Base-by-base conservation (phyloP, 2,888 invertebrate genomes). In the Drosophila pseudotakahashii region DNA sequence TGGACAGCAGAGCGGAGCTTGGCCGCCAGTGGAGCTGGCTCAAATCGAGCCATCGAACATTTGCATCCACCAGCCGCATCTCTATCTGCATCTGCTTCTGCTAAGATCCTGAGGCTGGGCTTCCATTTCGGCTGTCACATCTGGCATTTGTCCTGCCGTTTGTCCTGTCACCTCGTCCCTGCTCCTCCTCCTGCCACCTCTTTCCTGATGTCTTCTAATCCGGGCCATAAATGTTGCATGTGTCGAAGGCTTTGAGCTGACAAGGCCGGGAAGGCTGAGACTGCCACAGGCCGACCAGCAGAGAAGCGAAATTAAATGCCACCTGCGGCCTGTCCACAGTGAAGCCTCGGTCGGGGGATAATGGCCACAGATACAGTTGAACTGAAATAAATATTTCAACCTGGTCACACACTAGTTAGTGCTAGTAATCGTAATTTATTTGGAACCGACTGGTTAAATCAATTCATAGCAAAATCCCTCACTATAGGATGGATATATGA, bases 191-290 rank as follows among this genome's bases (percentile, higher is more conserved):
- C 48, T 6, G 13, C 26, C 7, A 9, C n/a, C 14, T 36, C 47
- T 16, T 37, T 41, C 34, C 19, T 7, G 34, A 3, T 19, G 34
- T 16, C 52, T 36, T 48, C 67, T 78, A 85, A 81, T 75, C 76
- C 81, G 75, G 55, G 54, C 64, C 70, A 85, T 85, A 76, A 76
- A 85, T 82, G 79, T 79, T 75, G 79, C 67, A 81, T 77, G 72
- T 74, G 76, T 78, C 70, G 78, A 60, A 76, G 76, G 67, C 69
- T 73, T 73, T 77, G 75, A 78, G 79, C 66, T 61, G 58, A 72
- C 63, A 71, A 42, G 54, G 42, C 57, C 70, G 51, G 32, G 63
- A 45, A 62, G 48, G 7, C 48, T 48, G 16, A 47, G 47, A 14
- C 52, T 30, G 36, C 69, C 59, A 30, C 52, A 66, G 58, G 48